A percentile compares a stretch with the other conserved stretches of the same genome.
Evolutionary conservation across 2,113 vertebrate species (phyloP).

Genomic region (Xenopus laevis): DNA sequence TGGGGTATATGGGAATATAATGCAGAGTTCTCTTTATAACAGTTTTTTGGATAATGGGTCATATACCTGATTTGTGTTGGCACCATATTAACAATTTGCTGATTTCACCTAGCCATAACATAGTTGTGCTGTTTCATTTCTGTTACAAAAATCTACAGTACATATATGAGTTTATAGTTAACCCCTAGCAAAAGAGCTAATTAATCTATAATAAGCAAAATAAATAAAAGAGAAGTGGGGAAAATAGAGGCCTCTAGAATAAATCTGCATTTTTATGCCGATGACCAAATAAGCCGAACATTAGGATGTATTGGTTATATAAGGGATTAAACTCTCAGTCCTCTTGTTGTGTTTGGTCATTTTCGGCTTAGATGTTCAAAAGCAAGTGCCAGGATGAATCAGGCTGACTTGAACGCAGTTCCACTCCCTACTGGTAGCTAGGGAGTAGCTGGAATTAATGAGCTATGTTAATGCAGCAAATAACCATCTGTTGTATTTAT

Average conservation of each 20-base stretch:
- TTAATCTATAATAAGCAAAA: no score
- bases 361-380: constrained; percentile 24
- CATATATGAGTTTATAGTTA: no score
- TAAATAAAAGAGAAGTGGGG: neutral
- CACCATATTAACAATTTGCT: no score
- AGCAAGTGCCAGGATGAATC: constrained; percentile 22
- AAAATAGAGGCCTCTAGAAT: neutral
- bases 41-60: no score
- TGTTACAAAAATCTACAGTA: no score
- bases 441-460: constrained; percentile 46
- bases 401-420: constrained; percentile 27
- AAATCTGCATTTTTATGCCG: neutral
- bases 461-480: constrained; percentile 46
- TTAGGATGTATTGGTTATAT: neutral
- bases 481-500: constrained; percentile 46
- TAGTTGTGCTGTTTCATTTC: no score
- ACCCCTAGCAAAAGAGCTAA: no score
- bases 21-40: no score
- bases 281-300: neutral
- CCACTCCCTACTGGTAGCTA: constrained; percentile 30
- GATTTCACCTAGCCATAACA: neutral
- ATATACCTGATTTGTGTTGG: no score
- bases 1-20: no score
- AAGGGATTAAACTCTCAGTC: constrained; percentile 8
- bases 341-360: constrained; percentile 20